A percentile compares a stretch with the other conserved stretches of the same genome.
phyloP scores from a whole-genome alignment of 1,140 invertebrate species.

The Triops longicaudatus region DNA sequence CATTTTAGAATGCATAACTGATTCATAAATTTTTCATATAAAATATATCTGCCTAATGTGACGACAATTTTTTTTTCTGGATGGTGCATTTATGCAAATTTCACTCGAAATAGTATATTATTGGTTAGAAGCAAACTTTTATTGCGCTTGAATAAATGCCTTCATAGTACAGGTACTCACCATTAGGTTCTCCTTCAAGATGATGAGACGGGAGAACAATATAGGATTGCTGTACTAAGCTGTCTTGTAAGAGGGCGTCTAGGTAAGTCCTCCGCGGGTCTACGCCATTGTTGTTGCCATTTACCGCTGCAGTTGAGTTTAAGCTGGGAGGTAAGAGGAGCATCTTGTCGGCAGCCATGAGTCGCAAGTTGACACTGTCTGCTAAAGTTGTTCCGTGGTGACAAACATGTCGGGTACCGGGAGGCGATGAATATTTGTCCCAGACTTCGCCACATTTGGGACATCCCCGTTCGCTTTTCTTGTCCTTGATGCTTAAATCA shows the following conservation, averaged over 20 bases:
- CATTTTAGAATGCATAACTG: too few species aligned
- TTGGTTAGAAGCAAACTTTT: too few species aligned
- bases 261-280: slow-evolving; percentile 25
- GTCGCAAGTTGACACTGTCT: slow-evolving; percentile 17
- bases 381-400: neutral
- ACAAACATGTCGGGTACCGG: neutral
- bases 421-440: neutral
- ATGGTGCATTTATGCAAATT: too few species aligned
- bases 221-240: slow-evolving; percentile 27
- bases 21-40: too few species aligned
- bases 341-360: slow-evolving; percentile 25
- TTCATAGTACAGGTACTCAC: neutral
- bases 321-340: slow-evolving; percentile 19
- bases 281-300: neutral
- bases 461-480: neutral
- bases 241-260: slow-evolving; percentile 27
- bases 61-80: too few species aligned
- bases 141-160: neutral
- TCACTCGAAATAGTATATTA: too few species aligned
- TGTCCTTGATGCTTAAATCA: slow-evolving; percentile 27
- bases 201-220: slow-evolving; percentile 26
- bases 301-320: neutral
- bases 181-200: slow-evolving; percentile 5
- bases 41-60: too few species aligned
- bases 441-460: slow-evolving; percentile 5